Evolutionary conservation across 1,140 invertebrate genomes (phyloP), one percentile per base, ranked within the genome.

Genomic region (Drosophila grimshawi): DNA sequence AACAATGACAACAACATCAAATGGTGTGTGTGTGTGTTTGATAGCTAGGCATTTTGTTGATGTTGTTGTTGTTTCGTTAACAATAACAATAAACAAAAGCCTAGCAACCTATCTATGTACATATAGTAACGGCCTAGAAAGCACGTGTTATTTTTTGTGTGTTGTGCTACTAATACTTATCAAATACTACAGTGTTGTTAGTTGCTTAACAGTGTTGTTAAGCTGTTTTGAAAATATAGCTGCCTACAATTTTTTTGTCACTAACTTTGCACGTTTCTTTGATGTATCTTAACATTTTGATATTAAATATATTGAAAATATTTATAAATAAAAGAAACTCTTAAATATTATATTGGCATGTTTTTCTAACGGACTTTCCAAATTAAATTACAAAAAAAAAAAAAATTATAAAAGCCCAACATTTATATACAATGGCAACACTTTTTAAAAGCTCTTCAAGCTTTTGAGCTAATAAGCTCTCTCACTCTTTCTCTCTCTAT

Each of bases 11-110:
- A 72, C 57, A 60, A 55, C 71, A 60, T 68, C 74, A 80, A 81
- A 75, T 73, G 85, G 80, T 86, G 82, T 76, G 76, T 83, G 82
- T 85, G 73, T 70, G 68, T 80, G 51, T 60, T 66, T 61, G 27
- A 55, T 41, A 52, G 60, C 67, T 30, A 11, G 59, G 29, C 49
- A 29, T 49, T 70, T 67, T 56, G 53, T 67, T 55, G 37, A 45
- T 56, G 56, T 39, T 53, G 59, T 59, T 69, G 65, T 75, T 69
- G 69, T 55, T 45, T 32, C 8, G 41, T 49, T 32, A 63, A 39
- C 55, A 55, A 56, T 27, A 29, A 74, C 68, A 80, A 59, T 45
- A 68, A 68, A 57, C 55, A 62, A 62, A 67, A 53, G 27, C 45
- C 45, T 67, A 74, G 61, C 77, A 57, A 74, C 39, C 41, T 43